These are phyloP conservation scores for Megastigmus dorsalis DNA, from an alignment of 2,888 invertebrate species.

Conservation along the genomic window DNA sequence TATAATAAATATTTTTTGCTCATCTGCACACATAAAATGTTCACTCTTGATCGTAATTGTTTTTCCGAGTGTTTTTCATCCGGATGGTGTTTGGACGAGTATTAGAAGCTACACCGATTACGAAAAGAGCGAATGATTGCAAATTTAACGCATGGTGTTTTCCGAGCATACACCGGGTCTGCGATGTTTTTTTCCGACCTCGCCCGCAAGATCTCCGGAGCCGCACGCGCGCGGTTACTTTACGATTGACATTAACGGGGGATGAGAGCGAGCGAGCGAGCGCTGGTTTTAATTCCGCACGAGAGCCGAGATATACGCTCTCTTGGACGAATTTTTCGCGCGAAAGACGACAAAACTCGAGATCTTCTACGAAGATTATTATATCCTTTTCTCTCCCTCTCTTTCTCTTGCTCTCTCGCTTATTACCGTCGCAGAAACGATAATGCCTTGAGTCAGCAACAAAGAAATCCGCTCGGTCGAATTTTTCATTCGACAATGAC, in stretches of 20 bases:
- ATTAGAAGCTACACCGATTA: no score
- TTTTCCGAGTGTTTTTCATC: no score
- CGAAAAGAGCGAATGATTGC: no score
- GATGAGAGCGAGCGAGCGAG: neutral
- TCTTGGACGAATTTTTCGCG: neutral
- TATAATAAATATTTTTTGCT: no score
- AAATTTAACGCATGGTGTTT: no score
- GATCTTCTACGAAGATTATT: constrained; percentile 24
- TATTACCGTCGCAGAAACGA: constrained; percentile 23
- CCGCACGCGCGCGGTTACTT: neutral
- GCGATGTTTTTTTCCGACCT: no score
- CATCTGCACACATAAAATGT: no score
- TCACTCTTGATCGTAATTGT: no score
- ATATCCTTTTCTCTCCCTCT: neutral
- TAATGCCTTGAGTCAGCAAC: constrained; percentile 26
- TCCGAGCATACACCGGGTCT: no score
- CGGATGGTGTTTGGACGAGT: no score
- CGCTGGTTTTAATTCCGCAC: constrained; percentile 9
- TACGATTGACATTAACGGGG: constrained; percentile 15
- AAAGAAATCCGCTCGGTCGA: constrained; percentile 27
- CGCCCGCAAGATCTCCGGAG: no score
- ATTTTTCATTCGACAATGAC: neutral
- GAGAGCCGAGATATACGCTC: neutral
- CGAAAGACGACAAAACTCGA: constrained; percentile 8
- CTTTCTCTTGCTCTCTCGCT: neutral